These are phyloP conservation scores for Himalopsyche phryganea DNA, from an alignment of 1,140 invertebrate species.

Conservation along the genomic window DNA sequence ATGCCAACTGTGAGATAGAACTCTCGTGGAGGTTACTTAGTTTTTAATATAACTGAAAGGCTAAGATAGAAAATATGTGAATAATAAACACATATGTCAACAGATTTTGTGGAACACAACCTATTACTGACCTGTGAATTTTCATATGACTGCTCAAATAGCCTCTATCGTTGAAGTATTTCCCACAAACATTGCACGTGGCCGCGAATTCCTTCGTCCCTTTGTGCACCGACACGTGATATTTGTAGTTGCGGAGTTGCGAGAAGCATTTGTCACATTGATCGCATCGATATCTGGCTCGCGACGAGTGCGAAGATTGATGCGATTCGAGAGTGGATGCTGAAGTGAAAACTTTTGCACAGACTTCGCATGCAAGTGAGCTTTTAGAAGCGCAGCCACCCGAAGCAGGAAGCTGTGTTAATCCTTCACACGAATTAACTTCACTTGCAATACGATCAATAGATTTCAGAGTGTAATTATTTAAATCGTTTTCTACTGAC, in stretches of 20 bases:
- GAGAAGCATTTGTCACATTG: slow-evolving; percentile 78
- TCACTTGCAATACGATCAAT: too few species aligned
- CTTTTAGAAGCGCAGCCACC: too few species aligned
- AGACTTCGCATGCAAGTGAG: slow-evolving; percentile 17
- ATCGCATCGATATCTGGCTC: slow-evolving; percentile 64
- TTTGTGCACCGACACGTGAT: slow-evolving; percentile 70
- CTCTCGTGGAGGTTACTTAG: too few species aligned
- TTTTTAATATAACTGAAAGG: too few species aligned
- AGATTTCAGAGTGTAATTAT: too few species aligned
- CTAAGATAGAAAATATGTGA: too few species aligned
- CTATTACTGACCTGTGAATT: slow-evolving; percentile 66
- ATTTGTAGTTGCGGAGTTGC: slow-evolving; percentile 72
- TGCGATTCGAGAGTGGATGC: slow-evolving; percentile 33
- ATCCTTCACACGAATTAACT: too few species aligned
- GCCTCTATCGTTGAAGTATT: slow-evolving; percentile 73
- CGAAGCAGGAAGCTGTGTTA: too few species aligned
- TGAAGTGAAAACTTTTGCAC: slow-evolving; percentile 37
- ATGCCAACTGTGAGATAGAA: too few species aligned
- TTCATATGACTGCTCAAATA: slow-evolving; percentile 78
- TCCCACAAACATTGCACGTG: slow-evolving; percentile 71
- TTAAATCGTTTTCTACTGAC: too few species aligned
- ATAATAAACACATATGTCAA: too few species aligned
- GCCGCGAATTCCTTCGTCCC: slow-evolving; percentile 73
- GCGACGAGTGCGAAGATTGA: slow-evolving; percentile 33
- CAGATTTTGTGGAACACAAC: too few species aligned